phyloP scores from a whole-genome alignment of 2,888 invertebrate species.

The Petrolisthes manimaculis region DNA sequence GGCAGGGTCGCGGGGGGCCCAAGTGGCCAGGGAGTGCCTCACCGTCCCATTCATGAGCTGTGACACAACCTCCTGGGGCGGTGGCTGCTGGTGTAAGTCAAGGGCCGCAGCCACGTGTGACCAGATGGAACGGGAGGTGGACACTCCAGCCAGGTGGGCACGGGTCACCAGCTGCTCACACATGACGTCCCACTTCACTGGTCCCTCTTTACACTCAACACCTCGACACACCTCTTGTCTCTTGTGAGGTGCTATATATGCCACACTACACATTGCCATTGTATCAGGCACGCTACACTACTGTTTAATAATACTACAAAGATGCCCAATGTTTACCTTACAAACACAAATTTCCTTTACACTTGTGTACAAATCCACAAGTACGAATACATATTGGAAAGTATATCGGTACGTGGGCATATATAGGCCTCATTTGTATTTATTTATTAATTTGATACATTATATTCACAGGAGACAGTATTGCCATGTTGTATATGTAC shows the following conservation, averaged over 20 bases:
- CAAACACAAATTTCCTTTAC: too few species aligned
- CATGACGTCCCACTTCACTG: not conserved
- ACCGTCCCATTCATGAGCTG: slow-evolving; percentile 32
- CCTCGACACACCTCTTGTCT: not conserved
- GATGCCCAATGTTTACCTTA: too few species aligned
- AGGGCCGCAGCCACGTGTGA: slow-evolving; percentile 23
- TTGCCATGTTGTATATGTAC: too few species aligned
- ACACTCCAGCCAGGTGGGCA: slow-evolving; percentile 49
- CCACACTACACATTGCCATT: not conserved
- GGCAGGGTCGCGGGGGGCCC: slow-evolving; percentile 41
- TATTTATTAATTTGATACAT: too few species aligned
- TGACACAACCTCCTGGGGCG: slow-evolving; percentile 31
- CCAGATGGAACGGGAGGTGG: slow-evolving; percentile 56
- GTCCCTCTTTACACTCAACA: not conserved
- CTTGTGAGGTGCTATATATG: not conserved
- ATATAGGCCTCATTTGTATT: too few species aligned
- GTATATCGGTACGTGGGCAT: too few species aligned
- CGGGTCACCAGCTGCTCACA: slow-evolving; percentile 19
- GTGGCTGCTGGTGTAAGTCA: slow-evolving; percentile 17
- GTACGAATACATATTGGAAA: too few species aligned
- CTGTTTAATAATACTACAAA: too few species aligned
- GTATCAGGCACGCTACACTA: not conserved
- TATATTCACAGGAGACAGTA: too few species aligned
- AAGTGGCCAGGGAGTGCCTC: slow-evolving; percentile 31
- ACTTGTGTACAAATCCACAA: too few species aligned